Conservation (phyloP, 2,888 invertebrate species). For the Nymphalis urticae region DNA sequence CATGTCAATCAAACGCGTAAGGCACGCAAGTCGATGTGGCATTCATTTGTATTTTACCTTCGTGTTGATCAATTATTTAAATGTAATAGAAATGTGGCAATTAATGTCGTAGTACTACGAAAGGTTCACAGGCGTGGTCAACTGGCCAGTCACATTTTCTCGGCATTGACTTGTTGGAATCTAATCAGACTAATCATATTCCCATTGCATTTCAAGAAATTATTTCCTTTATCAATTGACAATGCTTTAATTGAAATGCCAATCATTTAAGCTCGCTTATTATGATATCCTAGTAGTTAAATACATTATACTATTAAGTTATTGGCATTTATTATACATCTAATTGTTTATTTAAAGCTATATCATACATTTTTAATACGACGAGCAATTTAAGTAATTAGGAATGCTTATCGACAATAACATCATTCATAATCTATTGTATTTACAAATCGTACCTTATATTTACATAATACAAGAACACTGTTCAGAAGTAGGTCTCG, state of each 20-base stretch:
- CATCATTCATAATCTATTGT: constrained; percentile 1
- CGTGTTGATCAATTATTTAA: constrained; percentile 1
- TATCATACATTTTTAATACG: background rate
- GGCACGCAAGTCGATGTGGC: background rate
- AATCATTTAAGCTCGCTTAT: background rate
- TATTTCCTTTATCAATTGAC: constrained; percentile 2
- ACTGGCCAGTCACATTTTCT: constrained; percentile 58
- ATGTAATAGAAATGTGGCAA: constrained; percentile 53
- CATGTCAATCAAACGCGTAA: too few species aligned
- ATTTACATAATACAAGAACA: background rate
- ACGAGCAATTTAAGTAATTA: background rate
- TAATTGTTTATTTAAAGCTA: background rate
- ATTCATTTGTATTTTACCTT: background rate
- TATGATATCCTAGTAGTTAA: too few species aligned
- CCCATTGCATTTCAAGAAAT: constrained; percentile 26
- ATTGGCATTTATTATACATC: background rate
- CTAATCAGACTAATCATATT: constrained; percentile 41
- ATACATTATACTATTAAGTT: too few species aligned
- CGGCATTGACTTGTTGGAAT: constrained; percentile 61
- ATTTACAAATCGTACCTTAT: background rate
- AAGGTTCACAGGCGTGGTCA: constrained; percentile 61
- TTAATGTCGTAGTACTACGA: constrained; percentile 54
- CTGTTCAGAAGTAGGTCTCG: background rate
- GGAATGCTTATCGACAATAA: background rate
- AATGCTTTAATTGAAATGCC: constrained; percentile 6